These are phyloP conservation scores for Sciaenops ocellatus DNA, from an alignment of 2,797 vertebrate species.

Conservation along the genomic window DNA sequence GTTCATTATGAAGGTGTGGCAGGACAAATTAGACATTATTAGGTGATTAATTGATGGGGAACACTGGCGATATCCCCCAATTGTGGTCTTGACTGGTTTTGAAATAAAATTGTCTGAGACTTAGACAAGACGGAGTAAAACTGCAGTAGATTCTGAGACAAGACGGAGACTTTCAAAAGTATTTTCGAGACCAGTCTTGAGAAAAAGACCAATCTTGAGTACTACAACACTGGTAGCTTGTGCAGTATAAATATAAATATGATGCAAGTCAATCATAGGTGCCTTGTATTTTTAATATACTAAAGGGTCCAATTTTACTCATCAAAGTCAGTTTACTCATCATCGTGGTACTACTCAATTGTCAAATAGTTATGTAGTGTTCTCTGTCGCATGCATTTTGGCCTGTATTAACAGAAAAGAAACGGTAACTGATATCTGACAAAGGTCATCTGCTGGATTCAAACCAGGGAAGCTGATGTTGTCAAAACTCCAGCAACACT, in stretches of 20 bases:
- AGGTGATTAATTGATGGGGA: no score
- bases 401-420: no score
- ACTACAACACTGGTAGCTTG: not conserved
- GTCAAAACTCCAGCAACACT: not conserved
- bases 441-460: not conserved
- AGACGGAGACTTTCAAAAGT: no score
- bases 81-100: no score
- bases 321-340: not conserved
- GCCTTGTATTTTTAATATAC: conserved; percentile 34
- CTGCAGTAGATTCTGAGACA: no score
- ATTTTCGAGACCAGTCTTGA: no score
- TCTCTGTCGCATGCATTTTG: not conserved
- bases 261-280: conserved; percentile 29
- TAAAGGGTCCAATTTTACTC: not conserved
- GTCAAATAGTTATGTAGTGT: not conserved
- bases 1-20: no score
- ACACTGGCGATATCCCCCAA: no score
- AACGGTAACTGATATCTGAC: not conserved
- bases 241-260: not conserved
- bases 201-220: no score
- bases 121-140: no score
- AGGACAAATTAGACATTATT: no score
- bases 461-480: not conserved
- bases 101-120: no score
- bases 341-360: not conserved